These are phyloP conservation scores for Myioborus melanocephalus DNA, from an alignment of 2,797 vertebrate species.

Conservation along the genomic window DNA sequence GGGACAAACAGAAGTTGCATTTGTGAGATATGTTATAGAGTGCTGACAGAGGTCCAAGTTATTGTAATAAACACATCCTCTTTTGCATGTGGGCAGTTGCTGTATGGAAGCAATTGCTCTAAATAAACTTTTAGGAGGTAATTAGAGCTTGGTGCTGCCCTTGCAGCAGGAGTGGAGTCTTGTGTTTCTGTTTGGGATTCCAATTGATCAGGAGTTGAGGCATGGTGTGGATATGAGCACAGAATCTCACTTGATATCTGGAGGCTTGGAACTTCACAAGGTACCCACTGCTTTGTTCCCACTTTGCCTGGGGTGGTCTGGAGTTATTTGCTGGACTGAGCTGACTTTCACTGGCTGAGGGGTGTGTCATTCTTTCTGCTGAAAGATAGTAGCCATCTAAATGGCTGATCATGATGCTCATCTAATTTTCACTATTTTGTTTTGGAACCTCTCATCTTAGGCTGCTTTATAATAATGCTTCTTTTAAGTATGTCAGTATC, in stretches of 20 bases:
- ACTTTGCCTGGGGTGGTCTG: background rate
- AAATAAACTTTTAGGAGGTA: background rate
- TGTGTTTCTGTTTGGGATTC: background rate
- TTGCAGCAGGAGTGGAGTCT: background rate
- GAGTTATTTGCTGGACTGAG: constrained; percentile 15
- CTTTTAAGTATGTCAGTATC: background rate
- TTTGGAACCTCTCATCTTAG: background rate
- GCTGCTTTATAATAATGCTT: background rate
- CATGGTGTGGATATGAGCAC: background rate
- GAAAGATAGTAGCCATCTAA: background rate
- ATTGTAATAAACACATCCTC: background rate
- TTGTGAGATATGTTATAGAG: background rate
- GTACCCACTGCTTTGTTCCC: background rate
- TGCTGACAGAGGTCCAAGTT: background rate
- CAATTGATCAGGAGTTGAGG: background rate
- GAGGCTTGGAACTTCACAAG: background rate
- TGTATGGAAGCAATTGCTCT: background rate
- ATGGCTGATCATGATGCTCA: background rate
- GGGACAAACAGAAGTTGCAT: background rate
- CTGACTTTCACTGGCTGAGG: background rate
- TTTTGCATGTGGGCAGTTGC: background rate
- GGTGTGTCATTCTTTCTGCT: background rate
- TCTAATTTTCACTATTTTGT: background rate
- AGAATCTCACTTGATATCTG: background rate
- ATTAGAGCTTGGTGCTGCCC: background rate